Evolutionary conservation across 2,113 vertebrate species (phyloP), one percentile per base, ranked within the genome.

Genomic region (Amia ocellicauda): DNA sequence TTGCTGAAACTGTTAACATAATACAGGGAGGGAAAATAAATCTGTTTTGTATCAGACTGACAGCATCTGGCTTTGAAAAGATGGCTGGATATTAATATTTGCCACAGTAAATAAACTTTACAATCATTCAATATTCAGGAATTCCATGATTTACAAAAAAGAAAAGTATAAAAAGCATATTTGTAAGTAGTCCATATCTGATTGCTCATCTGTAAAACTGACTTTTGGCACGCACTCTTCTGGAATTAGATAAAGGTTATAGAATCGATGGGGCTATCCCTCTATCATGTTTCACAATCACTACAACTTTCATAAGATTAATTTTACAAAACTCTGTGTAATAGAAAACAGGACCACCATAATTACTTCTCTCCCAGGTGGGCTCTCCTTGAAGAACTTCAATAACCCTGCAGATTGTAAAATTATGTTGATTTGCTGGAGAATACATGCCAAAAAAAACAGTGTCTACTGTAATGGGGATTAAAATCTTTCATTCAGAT

Each of bases 41-140:
- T 68, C 78, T 80, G 78, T 31, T 74, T 83, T 68, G 69, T 62
- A 72, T 79, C 74, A 80, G 27, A 43, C 60, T 66, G 75, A 72
- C 69, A 70, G 68, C 72, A 80, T 75, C 63, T 83, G 65, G 78
- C 69, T 74, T 69, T 67, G 36, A 58, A 29, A 41, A 68, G 74
- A 73, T 27, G 31, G 59, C 27, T 72, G 51, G 40, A 69, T 75
- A 74, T 66, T 72, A 67, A 22, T 45, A 61, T 60, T 60, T 52
- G 57, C 1, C 59, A 59, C 28, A 19, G 57, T 55, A 68, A 72
- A 42, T 62, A 62, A 66, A 67, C 67, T 42, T 53, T 43, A 67
- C 54, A 58, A 3, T 51, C 31, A 59, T 55, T 66, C 52, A 68
- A 69, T 70, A 63, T 49, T 58, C 16, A 42, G 19, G 22, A 63